A percentile compares a stretch with the other conserved stretches of the same genome.
Conservation (phyloP, 2,113 vertebrate species). For the Elanus axillaris region DNA sequence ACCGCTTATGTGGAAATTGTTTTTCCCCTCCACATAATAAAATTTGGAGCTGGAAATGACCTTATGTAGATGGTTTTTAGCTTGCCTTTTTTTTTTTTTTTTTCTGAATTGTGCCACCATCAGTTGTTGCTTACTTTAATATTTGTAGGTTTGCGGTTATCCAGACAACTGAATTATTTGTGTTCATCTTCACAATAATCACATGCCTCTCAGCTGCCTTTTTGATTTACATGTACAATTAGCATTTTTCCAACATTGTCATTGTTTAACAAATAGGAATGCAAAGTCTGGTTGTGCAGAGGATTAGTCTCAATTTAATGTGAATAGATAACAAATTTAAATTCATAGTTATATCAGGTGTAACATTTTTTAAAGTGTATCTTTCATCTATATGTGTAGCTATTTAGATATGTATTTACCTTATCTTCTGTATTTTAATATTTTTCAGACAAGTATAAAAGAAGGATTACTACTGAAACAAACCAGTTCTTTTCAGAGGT, state of each 20-base stretch:
- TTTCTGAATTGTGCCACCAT: neutral
- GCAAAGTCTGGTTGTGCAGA: neutral
- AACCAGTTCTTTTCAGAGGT: slow-evolving; percentile 99
- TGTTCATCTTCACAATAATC: neutral
- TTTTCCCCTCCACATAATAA: neutral
- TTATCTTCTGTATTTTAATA: neutral
- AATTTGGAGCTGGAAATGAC: neutral
- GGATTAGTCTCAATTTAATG: neutral
- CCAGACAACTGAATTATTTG: neutral
- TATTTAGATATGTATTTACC: neutral
- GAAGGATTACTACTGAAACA: slow-evolving; percentile 96
- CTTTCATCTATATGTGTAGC: neutral
- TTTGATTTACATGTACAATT: neutral
- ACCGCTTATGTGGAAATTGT: neutral
- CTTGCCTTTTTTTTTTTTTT: no score
- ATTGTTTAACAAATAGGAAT: neutral
- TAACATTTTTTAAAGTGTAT: neutral
- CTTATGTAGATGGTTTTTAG: neutral
- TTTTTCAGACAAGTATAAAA: slow-evolving; percentile 91
- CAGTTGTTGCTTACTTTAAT: neutral
- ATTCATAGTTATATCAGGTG: neutral
- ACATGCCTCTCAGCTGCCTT: neutral
- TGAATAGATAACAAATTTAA: neutral
- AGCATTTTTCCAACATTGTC: neutral
- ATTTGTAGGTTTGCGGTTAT: neutral